Evolutionary conservation across 1,140 invertebrate species (phyloP), one percentile per base, ranked within the genome.

Genomic region (Megalopta genalis): DNA sequence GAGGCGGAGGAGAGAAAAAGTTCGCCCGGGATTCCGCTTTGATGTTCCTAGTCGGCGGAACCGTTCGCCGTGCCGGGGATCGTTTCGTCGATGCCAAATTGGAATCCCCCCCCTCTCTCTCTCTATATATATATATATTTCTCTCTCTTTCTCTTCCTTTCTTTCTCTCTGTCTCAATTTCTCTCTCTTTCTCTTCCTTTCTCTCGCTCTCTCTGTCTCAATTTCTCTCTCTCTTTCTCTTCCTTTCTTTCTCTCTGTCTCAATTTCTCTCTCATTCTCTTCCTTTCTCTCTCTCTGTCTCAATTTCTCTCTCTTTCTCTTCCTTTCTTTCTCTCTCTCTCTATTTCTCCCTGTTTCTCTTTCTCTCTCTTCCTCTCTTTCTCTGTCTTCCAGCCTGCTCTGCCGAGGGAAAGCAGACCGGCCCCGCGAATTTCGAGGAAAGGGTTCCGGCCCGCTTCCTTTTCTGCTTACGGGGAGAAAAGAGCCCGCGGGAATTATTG

Each of bases 401-500:
- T 0, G 10, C 10, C 10, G 42, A 12, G 14, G 42, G 9, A 42
- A 10, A 42, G 39, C 46, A 66, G 60, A 63, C 21, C 37, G 32
- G 23, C 76, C 59, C 52, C 46, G 52, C 69, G 84, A 80, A 81
- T 85, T 81, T 73, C 52, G 60, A 39, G 57, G 46, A 68, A 70
- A 77, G 23, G 46, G 49, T 64, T 49, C 23, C 27, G n/a, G 52
- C 10, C 49, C 49, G 42, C 39, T 70, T 71, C 25, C 67, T 37
- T 57, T 32, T 27, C 60, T 23, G 7, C 81, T 75, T 54, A 8
- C 39, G 27, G 69, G 25, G 6, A 68, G 54, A 63, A 68, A 85
- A 79, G 66, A 79, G 25, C 54, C 16, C 4, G n/a, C 62, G 69
- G 69, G 70, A 86, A 86, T 86, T 82, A 86, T 85, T 59, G 80